These are phyloP conservation scores for Leucoraja ocellata DNA, from an alignment of 2,797 vertebrate genomes.

Conservation along the genomic window DNA sequence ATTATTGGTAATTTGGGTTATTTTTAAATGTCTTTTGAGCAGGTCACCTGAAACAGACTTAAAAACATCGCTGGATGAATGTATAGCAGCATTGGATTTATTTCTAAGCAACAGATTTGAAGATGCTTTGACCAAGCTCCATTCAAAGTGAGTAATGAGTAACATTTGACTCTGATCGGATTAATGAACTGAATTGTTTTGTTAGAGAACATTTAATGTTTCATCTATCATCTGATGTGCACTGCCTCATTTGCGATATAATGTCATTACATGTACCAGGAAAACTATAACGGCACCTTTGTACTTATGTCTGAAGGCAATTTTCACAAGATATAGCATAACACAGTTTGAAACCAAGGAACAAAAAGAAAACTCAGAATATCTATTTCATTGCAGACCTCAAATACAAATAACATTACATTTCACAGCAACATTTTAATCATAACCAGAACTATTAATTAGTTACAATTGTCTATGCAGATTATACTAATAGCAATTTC, in stretches of 20 bases:
- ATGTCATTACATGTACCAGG: neutral
- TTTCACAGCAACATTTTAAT: neutral
- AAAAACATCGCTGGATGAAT: conserved; percentile 78
- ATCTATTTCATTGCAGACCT: neutral
- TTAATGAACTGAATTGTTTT: conserved; percentile 10
- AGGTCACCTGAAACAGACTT: conserved; percentile 60
- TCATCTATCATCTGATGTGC: neutral
- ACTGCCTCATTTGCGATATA: neutral
- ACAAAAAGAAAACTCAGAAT: too few relatives aligned
- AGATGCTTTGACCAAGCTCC: conserved; percentile 75
- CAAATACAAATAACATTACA: neutral
- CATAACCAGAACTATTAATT: neutral
- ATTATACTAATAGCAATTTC: neutral
- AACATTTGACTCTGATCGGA: neutral
- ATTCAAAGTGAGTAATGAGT: conserved; percentile 76
- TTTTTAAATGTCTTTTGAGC: neutral
- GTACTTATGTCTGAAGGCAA: too few relatives aligned
- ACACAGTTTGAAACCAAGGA: too few relatives aligned
- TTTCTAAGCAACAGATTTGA: conserved; percentile 92
- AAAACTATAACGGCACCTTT: too few relatives aligned
- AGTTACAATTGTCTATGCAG: neutral
- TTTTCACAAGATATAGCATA: too few relatives aligned
- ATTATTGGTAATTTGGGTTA: neutral
- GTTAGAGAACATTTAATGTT: neutral
- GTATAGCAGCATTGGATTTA: conserved; percentile 84